Conservation (phyloP, 2,797 vertebrate species). For the Eleutherodactylus coqui region DNA sequence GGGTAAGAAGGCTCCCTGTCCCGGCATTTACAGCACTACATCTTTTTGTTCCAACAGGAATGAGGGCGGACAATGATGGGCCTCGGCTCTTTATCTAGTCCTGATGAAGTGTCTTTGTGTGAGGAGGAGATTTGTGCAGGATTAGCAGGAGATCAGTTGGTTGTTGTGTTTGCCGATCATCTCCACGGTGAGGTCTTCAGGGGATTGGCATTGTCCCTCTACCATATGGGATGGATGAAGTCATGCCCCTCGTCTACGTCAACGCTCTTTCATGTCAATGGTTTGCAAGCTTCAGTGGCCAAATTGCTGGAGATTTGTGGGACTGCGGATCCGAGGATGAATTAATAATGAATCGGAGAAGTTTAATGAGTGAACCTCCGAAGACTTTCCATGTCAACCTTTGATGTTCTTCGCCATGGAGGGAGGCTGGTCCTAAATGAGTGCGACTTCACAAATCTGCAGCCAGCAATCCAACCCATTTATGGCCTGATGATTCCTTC, state of each 20-base stretch:
- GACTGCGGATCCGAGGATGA: constrained; percentile 38
- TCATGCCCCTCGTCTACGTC: constrained; percentile 18
- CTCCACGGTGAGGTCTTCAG: constrained; percentile 71
- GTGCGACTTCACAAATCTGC: constrained; percentile 37
- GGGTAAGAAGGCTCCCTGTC: constrained; percentile 57
- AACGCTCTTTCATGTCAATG: constrained; percentile 53
- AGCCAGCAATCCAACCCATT: constrained; percentile 8
- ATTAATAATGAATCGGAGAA: constrained; percentile 57
- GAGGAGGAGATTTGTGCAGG: constrained; percentile 77
- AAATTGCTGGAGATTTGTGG: constrained; percentile 56
- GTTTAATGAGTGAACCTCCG: constrained; percentile 55
- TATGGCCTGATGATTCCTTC: constrained; percentile 1
- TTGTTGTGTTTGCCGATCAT: constrained; percentile 65
- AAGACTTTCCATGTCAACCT: constrained; percentile 38
- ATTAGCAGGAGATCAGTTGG: constrained; percentile 81
- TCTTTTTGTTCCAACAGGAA: constrained; percentile 26
- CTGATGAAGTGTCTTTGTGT: constrained; percentile 77
- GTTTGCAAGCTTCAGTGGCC: constrained; percentile 50
- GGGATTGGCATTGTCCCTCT: constrained; percentile 65
- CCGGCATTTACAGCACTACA: constrained; percentile 69
- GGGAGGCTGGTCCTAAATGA: constrained; percentile 47
- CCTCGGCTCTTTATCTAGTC: constrained; percentile 68
- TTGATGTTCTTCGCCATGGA: constrained; percentile 55
- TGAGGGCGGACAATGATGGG: constrained; percentile 71
- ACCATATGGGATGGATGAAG: constrained; percentile 58